phyloP scores from a whole-genome alignment of 2,797 vertebrate genomes.

The Lithobates pipiens region DNA sequence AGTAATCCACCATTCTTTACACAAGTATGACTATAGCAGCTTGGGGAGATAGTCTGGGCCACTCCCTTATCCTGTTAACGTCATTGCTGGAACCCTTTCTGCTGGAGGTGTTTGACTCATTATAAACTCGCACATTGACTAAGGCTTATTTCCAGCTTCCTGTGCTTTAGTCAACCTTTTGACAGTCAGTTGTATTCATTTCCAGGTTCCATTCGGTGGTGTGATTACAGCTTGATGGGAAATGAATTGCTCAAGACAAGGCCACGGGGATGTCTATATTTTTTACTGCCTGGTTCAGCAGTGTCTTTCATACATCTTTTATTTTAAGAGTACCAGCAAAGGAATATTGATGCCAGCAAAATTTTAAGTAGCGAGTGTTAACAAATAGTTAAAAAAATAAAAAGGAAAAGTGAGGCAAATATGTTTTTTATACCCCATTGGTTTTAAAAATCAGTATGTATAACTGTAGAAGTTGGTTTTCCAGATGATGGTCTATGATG shows the following conservation, averaged over 20 bases:
- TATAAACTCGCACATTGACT: slow-evolving; percentile 30
- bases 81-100: slow-evolving; percentile 21
- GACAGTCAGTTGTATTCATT: neutral
- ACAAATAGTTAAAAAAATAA: too few species aligned
- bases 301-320: neutral
- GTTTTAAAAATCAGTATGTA: too few species aligned
- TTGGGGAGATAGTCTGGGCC: neutral
- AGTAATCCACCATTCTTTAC: neutral
- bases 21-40: neutral
- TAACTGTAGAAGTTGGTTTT: too few species aligned
- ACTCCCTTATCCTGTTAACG: slow-evolving; percentile 34
- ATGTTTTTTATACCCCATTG: too few species aligned
- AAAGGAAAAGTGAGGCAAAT: too few species aligned
- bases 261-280: neutral
- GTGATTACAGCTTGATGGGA: neutral
- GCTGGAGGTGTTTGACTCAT: slow-evolving; percentile 51
- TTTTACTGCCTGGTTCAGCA: neutral
- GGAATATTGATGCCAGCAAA: too few species aligned
- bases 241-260: neutral
- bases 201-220: neutral
- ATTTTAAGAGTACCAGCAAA: neutral
- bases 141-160: slow-evolving; percentile 43
- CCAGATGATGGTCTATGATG: too few species aligned
- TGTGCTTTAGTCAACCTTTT: slow-evolving; percentile 15
- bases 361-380: too few species aligned